These are phyloP conservation scores for Belgica antarctica DNA, from an alignment of 2,888 invertebrate species.

Conservation along the genomic window DNA sequence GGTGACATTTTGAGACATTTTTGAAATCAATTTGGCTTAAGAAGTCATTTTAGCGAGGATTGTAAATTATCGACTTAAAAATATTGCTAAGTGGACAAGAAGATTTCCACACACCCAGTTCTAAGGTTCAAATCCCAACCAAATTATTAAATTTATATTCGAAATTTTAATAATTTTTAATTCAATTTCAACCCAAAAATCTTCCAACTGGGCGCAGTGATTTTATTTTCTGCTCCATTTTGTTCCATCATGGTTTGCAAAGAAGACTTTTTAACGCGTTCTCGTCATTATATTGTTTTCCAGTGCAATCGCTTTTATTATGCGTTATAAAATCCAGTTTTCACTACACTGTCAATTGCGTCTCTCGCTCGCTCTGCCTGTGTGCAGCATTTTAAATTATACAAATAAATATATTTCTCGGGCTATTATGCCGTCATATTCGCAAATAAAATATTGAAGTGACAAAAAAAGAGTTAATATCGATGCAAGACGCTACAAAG, in stretches of 20 bases:
- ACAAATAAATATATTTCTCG: constrained; percentile 9
- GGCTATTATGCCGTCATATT: constrained; percentile 17
- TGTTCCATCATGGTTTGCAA: neutral
- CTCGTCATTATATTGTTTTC: constrained; percentile 15
- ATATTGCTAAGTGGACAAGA: too few species aligned
- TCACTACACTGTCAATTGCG: too few species aligned
- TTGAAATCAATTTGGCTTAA: too few species aligned
- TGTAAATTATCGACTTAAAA: too few species aligned
- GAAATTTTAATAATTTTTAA: too few species aligned
- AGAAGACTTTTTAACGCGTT: constrained; percentile 19
- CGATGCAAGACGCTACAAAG: neutral
- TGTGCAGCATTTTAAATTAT: constrained; percentile 20
- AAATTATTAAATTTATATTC: too few species aligned
- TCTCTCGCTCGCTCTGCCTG: neutral
- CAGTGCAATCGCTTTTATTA: constrained; percentile 29
- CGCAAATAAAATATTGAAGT: constrained; percentile 2
- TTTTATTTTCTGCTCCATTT: too few species aligned
- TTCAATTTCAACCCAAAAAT: too few species aligned
- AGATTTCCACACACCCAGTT: too few species aligned
- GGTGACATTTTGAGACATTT: too few species aligned
- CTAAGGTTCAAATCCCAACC: too few species aligned
- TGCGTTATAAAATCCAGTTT: constrained; percentile 31
- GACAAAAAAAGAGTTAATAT: constrained; percentile 21
- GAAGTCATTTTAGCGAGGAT: too few species aligned
- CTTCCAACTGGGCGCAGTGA: neutral